Evolutionary conservation across 2,797 vertebrate species (phyloP).

Genomic region (Benthosema pterotum): DNA sequence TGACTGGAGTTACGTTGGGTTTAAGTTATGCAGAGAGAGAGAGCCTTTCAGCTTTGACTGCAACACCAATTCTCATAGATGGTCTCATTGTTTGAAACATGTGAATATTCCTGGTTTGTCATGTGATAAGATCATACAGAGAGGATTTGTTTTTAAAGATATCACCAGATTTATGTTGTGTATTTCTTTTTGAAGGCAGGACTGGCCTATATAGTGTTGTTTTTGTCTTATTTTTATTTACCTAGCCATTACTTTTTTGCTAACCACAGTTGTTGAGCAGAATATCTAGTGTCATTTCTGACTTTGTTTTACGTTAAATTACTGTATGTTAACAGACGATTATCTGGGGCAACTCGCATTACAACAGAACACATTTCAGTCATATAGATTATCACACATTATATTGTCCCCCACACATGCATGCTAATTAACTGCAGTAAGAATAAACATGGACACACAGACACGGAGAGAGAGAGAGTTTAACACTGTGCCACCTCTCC

Average conservation of each 20-base stretch:
- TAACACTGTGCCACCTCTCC: constrained; percentile 7
- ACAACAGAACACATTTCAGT: too few species aligned
- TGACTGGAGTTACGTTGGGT: constrained; percentile 56
- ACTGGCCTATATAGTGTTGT: not conserved
- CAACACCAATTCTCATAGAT: constrained; percentile 9
- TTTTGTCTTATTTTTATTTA: too few species aligned
- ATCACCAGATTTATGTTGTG: constrained; percentile 15
- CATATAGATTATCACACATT: not conserved
- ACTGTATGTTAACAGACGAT: too few species aligned
- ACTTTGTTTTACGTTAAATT: too few species aligned
- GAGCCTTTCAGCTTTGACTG: constrained; percentile 20
- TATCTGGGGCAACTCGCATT: too few species aligned
- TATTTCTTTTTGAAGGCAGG: not conserved
- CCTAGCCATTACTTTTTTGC: too few species aligned
- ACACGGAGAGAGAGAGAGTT: constrained; percentile 11
- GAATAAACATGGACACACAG: constrained; percentile 14
- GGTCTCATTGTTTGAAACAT: constrained; percentile 1
- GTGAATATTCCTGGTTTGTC: constrained; percentile 24
- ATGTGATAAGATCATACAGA: constrained; percentile 50
- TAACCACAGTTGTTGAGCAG: too few species aligned
- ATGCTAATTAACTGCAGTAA: constrained; percentile 20
- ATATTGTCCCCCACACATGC: not conserved
- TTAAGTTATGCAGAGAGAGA: constrained; percentile 38
- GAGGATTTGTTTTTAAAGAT: constrained; percentile 20
- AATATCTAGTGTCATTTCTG: too few species aligned